These are phyloP conservation scores for Mizuhopecten yessoensis DNA, from an alignment of 1,140 invertebrate genomes.

Conservation along the genomic window DNA sequence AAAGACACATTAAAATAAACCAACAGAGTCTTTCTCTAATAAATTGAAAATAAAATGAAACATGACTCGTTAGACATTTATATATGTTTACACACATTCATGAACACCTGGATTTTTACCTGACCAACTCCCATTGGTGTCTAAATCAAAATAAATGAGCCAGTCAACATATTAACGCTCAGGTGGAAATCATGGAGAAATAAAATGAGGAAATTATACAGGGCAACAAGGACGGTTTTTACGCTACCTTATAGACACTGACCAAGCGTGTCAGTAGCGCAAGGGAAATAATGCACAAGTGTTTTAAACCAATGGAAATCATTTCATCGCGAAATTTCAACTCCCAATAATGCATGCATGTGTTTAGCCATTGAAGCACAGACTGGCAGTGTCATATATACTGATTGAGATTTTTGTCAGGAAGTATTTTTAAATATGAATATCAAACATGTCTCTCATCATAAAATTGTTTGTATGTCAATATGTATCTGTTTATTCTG, in stretches of 20 bases:
- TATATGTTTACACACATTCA: neutral
- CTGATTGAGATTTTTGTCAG: no score
- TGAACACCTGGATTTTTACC: neutral
- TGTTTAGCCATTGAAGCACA: no score
- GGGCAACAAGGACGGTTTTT: neutral
- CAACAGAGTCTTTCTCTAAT: neutral
- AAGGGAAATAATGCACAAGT: neutral
- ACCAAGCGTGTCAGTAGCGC: neutral
- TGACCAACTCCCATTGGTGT: neutral
- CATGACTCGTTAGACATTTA: neutral
- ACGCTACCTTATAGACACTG: neutral
- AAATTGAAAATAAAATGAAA: neutral
- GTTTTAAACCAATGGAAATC: neutral
- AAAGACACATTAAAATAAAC: neutral
- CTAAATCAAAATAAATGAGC: constrained; percentile 5
- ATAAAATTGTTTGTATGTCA: no score
- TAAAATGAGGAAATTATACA: neutral
- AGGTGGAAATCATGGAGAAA: neutral
- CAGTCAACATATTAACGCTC: neutral
- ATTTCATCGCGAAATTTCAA: no score
- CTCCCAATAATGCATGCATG: no score
- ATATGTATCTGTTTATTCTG: no score
- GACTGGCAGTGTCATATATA: no score
- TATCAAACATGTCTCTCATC: no score
- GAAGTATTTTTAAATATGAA: no score